Percentiles rank a stretch among this genome's conserved stretches.
phyloP scores from a whole-genome alignment of 2,797 vertebrate genomes.

The Periophthalmus magnuspinnatus region DNA sequence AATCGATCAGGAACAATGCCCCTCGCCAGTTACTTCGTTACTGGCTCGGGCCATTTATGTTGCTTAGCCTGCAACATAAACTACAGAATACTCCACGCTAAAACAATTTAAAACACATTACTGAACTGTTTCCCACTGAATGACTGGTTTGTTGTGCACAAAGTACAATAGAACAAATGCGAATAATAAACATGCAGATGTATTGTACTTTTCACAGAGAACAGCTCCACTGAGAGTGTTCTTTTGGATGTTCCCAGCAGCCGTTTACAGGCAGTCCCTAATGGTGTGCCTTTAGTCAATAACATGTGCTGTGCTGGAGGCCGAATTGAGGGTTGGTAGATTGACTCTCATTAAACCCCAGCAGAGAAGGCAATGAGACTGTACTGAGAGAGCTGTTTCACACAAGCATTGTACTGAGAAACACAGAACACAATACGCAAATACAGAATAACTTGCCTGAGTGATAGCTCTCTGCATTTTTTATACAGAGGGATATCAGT shows the following conservation, averaged over 20 bases:
- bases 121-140: background rate
- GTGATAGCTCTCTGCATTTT: no score
- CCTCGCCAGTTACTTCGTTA: no score
- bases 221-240: background rate
- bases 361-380: conserved; percentile 11
- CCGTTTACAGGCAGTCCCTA: background rate
- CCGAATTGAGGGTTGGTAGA: conserved; percentile 4
- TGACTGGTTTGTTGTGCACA: background rate
- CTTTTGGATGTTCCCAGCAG: background rate
- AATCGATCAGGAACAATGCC: no score
- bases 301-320: conserved; percentile 8
- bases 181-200: background rate
- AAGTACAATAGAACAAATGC: background rate
- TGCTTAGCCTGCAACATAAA: background rate
- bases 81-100: background rate
- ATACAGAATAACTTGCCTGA: background rate
- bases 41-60: background rate
- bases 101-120: no score
- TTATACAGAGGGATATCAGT: no score
- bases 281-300: conserved; percentile 14
- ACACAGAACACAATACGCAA: background rate
- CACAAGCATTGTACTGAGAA: background rate
- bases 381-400: conserved; percentile 5
- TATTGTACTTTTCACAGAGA: background rate
- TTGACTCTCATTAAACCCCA: conserved; percentile 14